These are phyloP conservation scores for Fragariocoptes setiger DNA, from an alignment of 1,140 invertebrate genomes.

Conservation along the genomic window DNA sequence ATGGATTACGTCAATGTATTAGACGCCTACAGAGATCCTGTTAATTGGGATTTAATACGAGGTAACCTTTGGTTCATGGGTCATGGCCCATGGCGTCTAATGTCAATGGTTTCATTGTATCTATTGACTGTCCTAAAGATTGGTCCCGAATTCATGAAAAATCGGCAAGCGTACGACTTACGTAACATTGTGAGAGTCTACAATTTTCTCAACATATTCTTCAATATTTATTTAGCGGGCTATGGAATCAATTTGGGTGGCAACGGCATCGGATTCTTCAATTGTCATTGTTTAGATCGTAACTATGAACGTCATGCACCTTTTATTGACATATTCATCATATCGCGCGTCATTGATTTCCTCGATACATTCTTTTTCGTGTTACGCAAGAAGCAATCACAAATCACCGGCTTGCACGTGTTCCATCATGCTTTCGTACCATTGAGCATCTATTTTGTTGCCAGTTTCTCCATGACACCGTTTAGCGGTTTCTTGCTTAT, in stretches of 20 bases:
- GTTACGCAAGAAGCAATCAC: conserved; percentile 48
- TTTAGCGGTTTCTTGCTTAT: conserved; percentile 30
- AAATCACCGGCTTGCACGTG: conserved; percentile 50
- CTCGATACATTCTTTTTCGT: conserved; percentile 73
- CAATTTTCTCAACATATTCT: conserved; percentile 17
- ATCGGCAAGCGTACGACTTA: conserved; percentile 18
- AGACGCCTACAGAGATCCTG: too few relatives aligned
- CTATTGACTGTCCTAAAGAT: conserved; percentile 10
- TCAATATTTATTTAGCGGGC: conserved; percentile 15
- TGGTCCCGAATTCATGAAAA: conserved; percentile 18
- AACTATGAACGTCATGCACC: not conserved
- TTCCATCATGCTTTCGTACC: conserved; percentile 38
- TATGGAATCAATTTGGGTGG: conserved; percentile 4
- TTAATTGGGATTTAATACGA: too few relatives aligned
- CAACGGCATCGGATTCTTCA: not conserved
- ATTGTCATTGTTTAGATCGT: too few relatives aligned
- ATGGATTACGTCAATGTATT: too few relatives aligned
- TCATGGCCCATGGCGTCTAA: conserved; percentile 36
- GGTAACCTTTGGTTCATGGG: too few relatives aligned
- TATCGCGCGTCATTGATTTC: conserved; percentile 89
- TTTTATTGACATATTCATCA: conserved; percentile 22
- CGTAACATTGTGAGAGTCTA: conserved; percentile 16
- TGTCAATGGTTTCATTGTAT: conserved; percentile 9
- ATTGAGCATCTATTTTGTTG: conserved; percentile 16
- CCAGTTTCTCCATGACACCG: too few relatives aligned